These are phyloP conservation scores for Ametastegia equiseti DNA, from an alignment of 2,888 invertebrate genomes.

Conservation along the genomic window DNA sequence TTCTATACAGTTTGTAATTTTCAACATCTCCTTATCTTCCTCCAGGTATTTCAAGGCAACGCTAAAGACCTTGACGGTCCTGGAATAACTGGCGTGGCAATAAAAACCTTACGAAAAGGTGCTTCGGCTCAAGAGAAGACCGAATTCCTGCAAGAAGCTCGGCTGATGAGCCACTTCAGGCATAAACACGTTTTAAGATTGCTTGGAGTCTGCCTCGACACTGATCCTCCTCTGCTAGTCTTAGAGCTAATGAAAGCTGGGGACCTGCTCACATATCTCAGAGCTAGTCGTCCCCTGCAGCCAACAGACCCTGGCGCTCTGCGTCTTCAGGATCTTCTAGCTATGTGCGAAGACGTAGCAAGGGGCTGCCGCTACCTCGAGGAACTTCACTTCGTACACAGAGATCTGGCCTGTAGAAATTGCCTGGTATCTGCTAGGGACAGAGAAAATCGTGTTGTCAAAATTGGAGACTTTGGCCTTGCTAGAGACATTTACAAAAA, in stretches of 20 bases:
- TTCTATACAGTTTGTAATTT: no score
- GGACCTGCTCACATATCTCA: constrained; percentile 93
- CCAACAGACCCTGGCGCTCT: constrained; percentile 81
- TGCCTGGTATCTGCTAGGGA: constrained; percentile 90
- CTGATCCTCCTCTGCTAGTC: constrained; percentile 94
- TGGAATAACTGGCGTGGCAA: constrained; percentile 87
- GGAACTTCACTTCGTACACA: constrained; percentile 97
- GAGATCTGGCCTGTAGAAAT: constrained; percentile 97
- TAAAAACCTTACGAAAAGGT: constrained; percentile 96
- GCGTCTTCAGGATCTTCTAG: constrained; percentile 89
- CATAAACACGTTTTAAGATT: constrained; percentile 96
- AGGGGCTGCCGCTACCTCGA: constrained; percentile 97
- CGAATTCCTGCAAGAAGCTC: constrained; percentile 97
- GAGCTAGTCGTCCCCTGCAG: constrained; percentile 87
- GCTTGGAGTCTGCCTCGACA: constrained; percentile 95
- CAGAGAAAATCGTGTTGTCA: constrained; percentile 87
- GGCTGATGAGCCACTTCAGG: constrained; percentile 97
- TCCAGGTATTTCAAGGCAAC: constrained; percentile 89
- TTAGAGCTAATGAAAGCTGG: constrained; percentile 99
- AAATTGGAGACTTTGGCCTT: constrained; percentile 98
- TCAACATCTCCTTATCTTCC: background rate
- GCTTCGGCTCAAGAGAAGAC: constrained; percentile 93
- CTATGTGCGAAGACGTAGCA: constrained; percentile 97
- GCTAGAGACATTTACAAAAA: constrained; percentile 98
- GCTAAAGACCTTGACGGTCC: constrained; percentile 83